Evolutionary conservation across 2,113 vertebrate genomes (phyloP), one percentile per base, ranked within the genome.

Genomic region (Tychaedon coryphoeus): DNA sequence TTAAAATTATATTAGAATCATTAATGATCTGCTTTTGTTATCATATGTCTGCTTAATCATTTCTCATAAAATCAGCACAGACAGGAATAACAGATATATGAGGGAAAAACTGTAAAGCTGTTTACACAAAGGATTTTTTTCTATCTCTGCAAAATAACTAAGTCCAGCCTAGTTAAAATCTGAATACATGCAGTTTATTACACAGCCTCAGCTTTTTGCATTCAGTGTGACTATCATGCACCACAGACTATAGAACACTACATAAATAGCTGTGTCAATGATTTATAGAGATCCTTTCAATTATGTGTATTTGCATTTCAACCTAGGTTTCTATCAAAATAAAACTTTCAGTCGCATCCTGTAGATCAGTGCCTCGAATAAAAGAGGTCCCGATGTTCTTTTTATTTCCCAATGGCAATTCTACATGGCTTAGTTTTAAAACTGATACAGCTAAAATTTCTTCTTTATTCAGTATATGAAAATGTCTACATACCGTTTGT

Each of bases 351-450:
- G 38, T 45, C 85, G 28, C 74, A 85, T 91, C 54, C 43, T 90
- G 25, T 62, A 88, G 64, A 92, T 87, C 79, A 75, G 19, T 81
- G 58, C 17, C 76, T 95, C 45, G 65, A 90, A 82, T 40, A 83
- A 89, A 78, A 86, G 66, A 42, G 18, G 23, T 86, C 31, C 29
- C 1, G 17, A 65, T 34, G 28, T 69, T 58, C 14, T 72, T 83
- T 69, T 66, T 71, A 70, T 61, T 50, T 8, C 33, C 57, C 48
- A 48, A 20, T 48, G 65, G 61, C 43, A 86, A 58, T 83, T 91
- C 83, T n/a, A 57, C 51, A 73, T 69, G 57, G 53, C 45, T 96
- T 92, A 76, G 43, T 94, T 93, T 96, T 86, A 76, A 95, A 94
- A 82, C 43, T 58, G 67, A 93, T 83, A 56, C 31, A 54, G 60